Conservation (phyloP, 2,888 invertebrate genomes). For the Spodoptera picta region DNA sequence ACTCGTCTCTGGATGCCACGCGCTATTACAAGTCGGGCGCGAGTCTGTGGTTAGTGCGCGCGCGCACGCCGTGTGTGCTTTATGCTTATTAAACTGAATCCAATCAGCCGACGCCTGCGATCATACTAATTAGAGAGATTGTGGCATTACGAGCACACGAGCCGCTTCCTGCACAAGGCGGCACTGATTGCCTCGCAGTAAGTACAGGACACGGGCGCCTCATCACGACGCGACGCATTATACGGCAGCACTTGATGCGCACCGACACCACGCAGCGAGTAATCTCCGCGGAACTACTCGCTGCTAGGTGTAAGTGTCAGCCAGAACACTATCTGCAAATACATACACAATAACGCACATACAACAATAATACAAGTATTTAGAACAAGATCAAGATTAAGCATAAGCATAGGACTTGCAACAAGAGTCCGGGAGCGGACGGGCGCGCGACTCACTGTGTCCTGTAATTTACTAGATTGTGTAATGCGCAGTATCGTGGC, state of each 20-base stretch:
- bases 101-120: conserved; percentile 71
- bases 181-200: conserved; percentile 25
- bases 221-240: conserved; percentile 30
- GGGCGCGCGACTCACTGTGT: too few relatives aligned
- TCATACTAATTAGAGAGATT: conserved; percentile 56
- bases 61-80: conserved; percentile 68
- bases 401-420: too few relatives aligned
- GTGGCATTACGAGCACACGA: conserved; percentile 24
- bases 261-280: conserved; percentile 8
- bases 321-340: too few relatives aligned
- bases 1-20: neutral
- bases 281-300: too few relatives aligned
- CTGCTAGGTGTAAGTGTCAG: too few relatives aligned
- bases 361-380: too few relatives aligned
- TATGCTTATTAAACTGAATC: conserved; percentile 84
- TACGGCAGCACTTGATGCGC: conserved; percentile 13
- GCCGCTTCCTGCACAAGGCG: conserved; percentile 41
- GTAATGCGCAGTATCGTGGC: conserved; percentile 32
- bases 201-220: conserved; percentile 8
- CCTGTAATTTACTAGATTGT: conserved; percentile 4
- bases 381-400: too few relatives aligned
- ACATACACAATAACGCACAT: too few relatives aligned
- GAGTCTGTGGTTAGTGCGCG: conserved; percentile 50
- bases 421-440: too few relatives aligned
- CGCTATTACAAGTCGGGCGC: conserved; percentile 33